A percentile compares a stretch with the other conserved stretches of the same genome.
Evolutionary conservation across 2,888 invertebrate genomes (phyloP).

Genomic region (Cylindroiulus punctatus): DNA sequence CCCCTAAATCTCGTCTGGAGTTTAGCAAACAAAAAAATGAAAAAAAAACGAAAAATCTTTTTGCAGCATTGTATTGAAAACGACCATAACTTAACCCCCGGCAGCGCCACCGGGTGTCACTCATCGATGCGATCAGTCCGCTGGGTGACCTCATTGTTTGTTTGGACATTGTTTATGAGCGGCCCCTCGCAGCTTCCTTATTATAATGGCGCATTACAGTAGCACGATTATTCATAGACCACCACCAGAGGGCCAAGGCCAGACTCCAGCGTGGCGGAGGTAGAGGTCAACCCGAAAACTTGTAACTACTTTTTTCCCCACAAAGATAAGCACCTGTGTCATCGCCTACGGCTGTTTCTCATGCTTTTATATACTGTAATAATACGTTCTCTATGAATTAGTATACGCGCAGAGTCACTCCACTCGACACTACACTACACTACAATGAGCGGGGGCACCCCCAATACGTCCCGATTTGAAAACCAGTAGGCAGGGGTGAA

Average conservation of each 20-base stretch:
- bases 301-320: constrained; percentile 3
- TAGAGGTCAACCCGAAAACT: constrained; percentile 46
- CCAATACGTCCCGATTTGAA: background rate
- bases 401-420: constrained; percentile 8
- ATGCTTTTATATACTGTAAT: constrained; percentile 49
- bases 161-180: constrained; percentile 49
- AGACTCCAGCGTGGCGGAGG: constrained; percentile 14
- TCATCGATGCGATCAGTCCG: constrained; percentile 7
- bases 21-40: background rate
- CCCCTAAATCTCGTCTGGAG: background rate
- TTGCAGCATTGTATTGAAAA: background rate
- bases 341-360: constrained; percentile 53
- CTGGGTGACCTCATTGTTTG: constrained; percentile 33
- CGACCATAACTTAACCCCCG: constrained; percentile 8
- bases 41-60: background rate
- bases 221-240: constrained; percentile 51
- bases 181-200: constrained; percentile 45
- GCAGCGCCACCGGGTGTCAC: constrained; percentile 10
- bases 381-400: constrained; percentile 26
- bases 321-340: constrained; percentile 54
- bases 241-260: constrained; percentile 51
- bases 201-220: constrained; percentile 14
- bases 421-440: constrained; percentile 6
- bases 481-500: constrained; percentile 39
- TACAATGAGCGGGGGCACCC: constrained; percentile 24